A percentile compares a stretch with the other conserved stretches of the same genome.
Evolutionary conservation across 2,797 vertebrate genomes (phyloP).

Genomic region (Paguma larvata): DNA sequence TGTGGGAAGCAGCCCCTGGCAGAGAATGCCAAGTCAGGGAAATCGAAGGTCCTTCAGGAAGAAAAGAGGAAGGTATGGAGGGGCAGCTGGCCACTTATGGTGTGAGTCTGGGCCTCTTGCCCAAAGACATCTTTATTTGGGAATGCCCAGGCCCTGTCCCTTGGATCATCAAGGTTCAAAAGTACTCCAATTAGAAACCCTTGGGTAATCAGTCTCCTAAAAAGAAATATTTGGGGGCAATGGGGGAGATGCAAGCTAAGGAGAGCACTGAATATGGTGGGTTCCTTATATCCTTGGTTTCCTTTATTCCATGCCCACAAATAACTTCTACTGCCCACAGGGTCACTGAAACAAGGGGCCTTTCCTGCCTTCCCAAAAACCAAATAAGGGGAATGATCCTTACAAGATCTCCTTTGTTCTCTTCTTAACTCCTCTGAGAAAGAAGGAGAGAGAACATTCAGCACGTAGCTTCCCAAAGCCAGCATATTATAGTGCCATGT

Average conservation of each 20-base stretch:
- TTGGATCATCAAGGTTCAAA: constrained; percentile 41
- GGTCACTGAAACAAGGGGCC: constrained; percentile 16
- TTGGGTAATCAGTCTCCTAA: neutral
- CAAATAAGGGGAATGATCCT: neutral
- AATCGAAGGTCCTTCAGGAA: constrained; percentile 66
- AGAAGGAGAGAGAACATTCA: neutral
- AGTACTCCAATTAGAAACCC: constrained; percentile 25
- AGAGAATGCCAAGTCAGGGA: constrained; percentile 65
- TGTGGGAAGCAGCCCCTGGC: constrained; percentile 67
- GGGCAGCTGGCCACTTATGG: constrained; percentile 57
- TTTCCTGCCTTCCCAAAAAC: constrained; percentile 6
- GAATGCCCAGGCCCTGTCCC: constrained; percentile 10
- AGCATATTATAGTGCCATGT: neutral
- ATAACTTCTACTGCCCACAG: neutral
- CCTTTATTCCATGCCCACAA: neutral
- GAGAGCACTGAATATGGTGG: neutral
- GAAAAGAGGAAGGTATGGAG: constrained; percentile 41
- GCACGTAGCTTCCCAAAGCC: neutral
- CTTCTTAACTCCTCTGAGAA: neutral
- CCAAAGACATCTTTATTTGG: constrained; percentile 62
- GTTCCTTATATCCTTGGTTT: neutral
- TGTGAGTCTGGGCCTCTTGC: neutral
- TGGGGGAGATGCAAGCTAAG: neutral
- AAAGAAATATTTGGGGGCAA: neutral
- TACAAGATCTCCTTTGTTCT: neutral